Evolutionary conservation across 2,113 vertebrate species (phyloP), one percentile per base, ranked within the genome.

Genomic region (Oreotrochilus melanogaster): DNA sequence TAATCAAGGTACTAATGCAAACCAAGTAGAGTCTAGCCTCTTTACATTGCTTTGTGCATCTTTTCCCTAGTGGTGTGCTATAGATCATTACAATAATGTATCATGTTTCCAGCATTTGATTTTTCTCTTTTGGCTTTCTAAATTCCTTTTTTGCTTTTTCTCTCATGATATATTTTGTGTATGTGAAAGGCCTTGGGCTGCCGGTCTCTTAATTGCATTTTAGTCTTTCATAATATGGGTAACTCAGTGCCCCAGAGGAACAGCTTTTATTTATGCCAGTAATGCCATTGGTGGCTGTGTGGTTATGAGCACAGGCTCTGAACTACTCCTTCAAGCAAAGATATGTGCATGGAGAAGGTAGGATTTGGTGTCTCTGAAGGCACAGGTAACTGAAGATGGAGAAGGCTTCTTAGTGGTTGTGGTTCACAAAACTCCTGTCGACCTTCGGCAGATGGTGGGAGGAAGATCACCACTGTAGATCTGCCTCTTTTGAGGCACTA

Each of bases 1-100:
- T 95, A 93, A 92, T 96, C 87, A 94, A 94, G 87, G 8, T 45
- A 9, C 57, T 83, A 64, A 76, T 85, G 50, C 28, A 72, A 94
- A 78, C 62, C 2, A 14, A 82, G 45, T 73, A 37, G 37, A 79
- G 35, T 35, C 60, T 73, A 61, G 50, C 62, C 65, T 94, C 48
- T 85, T 79, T 70, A 39, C 6, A 1, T 75, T 72, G 58, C 86
- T 67, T 50, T 72, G 61, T 48, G 42, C 65, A 39, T 71, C 61
- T 91, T 65, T 86, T 85, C 65, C 33, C 72, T 76, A 39, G 23
- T 35, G 60, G 11, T 35, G 31, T 27, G 4, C 50, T 85, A 54
- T 79, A 88, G 95, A 91, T 95, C 58, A 62, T 76, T 60, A 5
- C 82, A 84, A 89, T 33, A 67, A 70, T 61, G 79, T 76, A 89